A percentile compares a stretch with the other conserved stretches of the same genome.
Evolutionary conservation across 2,797 vertebrate species (phyloP).

Genomic region (Neosilurus mollespiculum): DNA sequence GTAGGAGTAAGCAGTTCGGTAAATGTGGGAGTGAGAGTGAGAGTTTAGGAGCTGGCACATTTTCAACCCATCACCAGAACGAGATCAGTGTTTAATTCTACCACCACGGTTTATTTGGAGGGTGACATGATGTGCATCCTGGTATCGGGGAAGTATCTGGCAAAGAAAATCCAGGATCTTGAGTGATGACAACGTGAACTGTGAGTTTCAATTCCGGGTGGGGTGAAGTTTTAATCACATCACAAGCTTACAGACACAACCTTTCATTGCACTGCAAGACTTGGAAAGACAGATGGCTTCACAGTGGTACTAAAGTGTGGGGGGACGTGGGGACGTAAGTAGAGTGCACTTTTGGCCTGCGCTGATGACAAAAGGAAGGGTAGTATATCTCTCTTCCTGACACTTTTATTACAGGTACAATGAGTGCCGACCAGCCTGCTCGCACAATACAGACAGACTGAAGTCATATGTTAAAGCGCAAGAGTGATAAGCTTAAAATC

Average conservation of each 20-base stretch:
- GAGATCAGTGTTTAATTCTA: too few species aligned
- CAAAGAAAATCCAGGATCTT: background rate
- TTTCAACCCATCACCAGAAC: too few species aligned
- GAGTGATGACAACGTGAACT: background rate
- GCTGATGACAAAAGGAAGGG: constrained; percentile 42
- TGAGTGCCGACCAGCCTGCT: constrained; percentile 43
- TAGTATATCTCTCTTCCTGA: constrained; percentile 49
- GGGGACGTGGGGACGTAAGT: background rate
- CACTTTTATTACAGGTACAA: constrained; percentile 51
- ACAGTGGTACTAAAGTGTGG: constrained; percentile 11
- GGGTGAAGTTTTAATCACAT: constrained; percentile 20
- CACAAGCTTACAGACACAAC: constrained; percentile 8
- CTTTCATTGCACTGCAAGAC: constrained; percentile 7
- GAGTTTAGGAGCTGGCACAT: too few species aligned
- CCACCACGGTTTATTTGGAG: too few species aligned
- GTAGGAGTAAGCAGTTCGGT: too few species aligned
- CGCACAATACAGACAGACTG: constrained; percentile 40
- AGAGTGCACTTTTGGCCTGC: constrained; percentile 32
- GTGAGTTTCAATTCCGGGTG: background rate
- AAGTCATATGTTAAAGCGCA: constrained; percentile 49
- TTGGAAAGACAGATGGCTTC: constrained; percentile 19
- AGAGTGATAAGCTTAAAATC: constrained; percentile 33
- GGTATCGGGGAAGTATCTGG: too few species aligned
- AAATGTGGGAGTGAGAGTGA: too few species aligned
- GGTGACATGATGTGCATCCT: background rate